Evolutionary conservation across 2,797 vertebrate genomes (phyloP), one percentile per base, ranked within the genome.

Genomic region (Salmo trutta): DNA sequence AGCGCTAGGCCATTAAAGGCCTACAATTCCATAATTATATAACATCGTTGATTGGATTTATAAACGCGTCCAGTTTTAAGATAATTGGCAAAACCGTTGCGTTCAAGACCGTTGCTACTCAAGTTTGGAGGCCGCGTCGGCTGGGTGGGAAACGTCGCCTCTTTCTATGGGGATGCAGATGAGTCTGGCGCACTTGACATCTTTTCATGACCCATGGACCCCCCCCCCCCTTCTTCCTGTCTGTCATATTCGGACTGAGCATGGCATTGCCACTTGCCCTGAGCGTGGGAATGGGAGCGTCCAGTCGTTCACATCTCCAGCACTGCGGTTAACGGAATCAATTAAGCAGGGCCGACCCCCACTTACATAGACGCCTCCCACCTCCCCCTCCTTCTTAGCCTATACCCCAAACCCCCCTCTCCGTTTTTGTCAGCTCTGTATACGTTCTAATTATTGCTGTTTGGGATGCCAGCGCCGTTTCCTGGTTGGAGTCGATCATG

Each of bases 261-360:
- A 94, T 90, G 92, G 96, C 91, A 91, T 93, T 95, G 95, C 94
- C 95, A 94, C 96, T 96, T 95, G 95, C 96, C 95, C 91, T 92
- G 96, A 98, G 97, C 97, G 97, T 98, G 97, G 97, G 97, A 99
- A 99, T 93, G 94, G 90, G 94, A 96, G 95, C 94, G 93, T 96
- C 95, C 96, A 93, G 95, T 94, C 96, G 96, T 99, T 98, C 97
- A 97, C 97, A 99, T 96, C 96, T 97, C 95, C 95, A 92, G 95
- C 94, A 88, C 93, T 94, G 91, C 96, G 95, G 96, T 98, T 97
- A 97, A 95, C 94, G 93, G 96, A 97, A 98, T 98, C 96, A 98
- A 97, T 95, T 95, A 95, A 94, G 93, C 95, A 96, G 96, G 93
- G 94, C 95, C 94, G 90, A 94, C 92, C 93, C 95, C 93, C 93